phyloP scores from a whole-genome alignment of 2,113 vertebrate species.

The Mungos mungo region DNA sequence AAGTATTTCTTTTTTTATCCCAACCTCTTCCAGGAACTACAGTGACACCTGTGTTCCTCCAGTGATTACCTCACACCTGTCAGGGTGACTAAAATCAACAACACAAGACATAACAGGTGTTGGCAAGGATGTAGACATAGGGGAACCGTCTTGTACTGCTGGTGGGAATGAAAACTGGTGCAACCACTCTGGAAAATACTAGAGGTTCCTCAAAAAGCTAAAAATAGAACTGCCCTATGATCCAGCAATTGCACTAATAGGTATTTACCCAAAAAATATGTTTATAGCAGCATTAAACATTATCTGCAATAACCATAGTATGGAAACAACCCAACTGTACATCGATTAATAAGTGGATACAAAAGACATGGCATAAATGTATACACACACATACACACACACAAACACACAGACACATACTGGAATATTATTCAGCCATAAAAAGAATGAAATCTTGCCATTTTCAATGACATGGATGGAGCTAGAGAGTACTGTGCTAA shows the following conservation, averaged over 20 bases:
- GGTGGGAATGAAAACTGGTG: background rate
- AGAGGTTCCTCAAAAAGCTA: background rate
- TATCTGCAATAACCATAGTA: background rate
- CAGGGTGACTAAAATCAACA: background rate
- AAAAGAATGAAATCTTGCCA: background rate
- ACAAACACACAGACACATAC: background rate
- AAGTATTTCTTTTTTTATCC: background rate
- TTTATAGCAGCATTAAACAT: background rate
- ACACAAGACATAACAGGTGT: background rate
- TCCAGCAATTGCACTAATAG: background rate
- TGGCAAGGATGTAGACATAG: background rate
- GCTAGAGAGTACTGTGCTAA: background rate
- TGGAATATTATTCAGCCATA: background rate
- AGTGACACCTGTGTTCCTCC: background rate
- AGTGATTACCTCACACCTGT: background rate
- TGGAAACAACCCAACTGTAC: background rate
- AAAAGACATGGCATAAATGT: background rate
- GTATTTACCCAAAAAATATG: background rate
- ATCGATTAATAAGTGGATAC: background rate
- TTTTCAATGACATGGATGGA: background rate
- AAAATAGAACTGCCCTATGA: background rate
- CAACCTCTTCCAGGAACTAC: background rate
- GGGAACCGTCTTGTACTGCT: background rate
- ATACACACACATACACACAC: background rate
- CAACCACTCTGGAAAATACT: background rate